These are phyloP conservation scores for Ptychoptera contaminata DNA, from an alignment of 2,888 invertebrate species.

Conservation along the genomic window DNA sequence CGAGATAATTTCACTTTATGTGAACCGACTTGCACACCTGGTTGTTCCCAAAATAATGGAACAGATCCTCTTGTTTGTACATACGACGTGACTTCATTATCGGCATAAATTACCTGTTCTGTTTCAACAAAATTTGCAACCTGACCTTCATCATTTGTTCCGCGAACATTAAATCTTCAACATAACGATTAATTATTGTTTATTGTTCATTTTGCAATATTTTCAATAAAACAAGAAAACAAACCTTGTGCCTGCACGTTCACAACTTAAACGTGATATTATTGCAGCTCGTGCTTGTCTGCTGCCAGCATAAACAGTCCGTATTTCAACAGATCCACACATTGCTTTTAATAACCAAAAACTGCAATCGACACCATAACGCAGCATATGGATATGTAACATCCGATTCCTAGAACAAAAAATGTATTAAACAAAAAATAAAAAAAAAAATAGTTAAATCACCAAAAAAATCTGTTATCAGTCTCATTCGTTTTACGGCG, in stretches of 20 bases:
- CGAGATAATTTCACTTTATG: slow-evolving; percentile 96
- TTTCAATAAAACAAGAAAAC: slow-evolving; percentile 14
- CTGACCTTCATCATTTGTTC: slow-evolving; percentile 98
- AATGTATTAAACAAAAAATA: not conserved
- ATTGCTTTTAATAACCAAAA: slow-evolving; percentile 89
- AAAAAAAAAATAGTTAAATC: slow-evolving; percentile 22
- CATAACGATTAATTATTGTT: not conserved
- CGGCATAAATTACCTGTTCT: slow-evolving; percentile 88
- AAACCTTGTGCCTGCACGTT: slow-evolving; percentile 83
- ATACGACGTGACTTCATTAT: slow-evolving; percentile 79
- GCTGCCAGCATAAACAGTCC: slow-evolving; percentile 95
- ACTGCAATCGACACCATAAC: slow-evolving; percentile 79
- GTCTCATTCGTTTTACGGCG: slow-evolving; percentile 62
- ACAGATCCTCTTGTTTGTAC: slow-evolving; percentile 92
- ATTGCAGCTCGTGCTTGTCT: slow-evolving; percentile 89
- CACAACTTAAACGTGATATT: slow-evolving; percentile 90
- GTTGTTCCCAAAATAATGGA: slow-evolving; percentile 98
- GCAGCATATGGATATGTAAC: slow-evolving; percentile 80
- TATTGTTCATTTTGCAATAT: not conserved
- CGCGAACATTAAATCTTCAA: slow-evolving; percentile 75
- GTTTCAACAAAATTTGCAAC: slow-evolving; percentile 99
- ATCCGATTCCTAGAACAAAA: slow-evolving; percentile 62
- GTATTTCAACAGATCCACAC: slow-evolving; percentile 94
- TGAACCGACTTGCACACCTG: slow-evolving; percentile 95
- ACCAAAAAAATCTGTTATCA: slow-evolving; percentile 96